Evolutionary conservation across 2,113 vertebrate species (phyloP).

Genomic region (Pelecanoides urinatrix): DNA sequence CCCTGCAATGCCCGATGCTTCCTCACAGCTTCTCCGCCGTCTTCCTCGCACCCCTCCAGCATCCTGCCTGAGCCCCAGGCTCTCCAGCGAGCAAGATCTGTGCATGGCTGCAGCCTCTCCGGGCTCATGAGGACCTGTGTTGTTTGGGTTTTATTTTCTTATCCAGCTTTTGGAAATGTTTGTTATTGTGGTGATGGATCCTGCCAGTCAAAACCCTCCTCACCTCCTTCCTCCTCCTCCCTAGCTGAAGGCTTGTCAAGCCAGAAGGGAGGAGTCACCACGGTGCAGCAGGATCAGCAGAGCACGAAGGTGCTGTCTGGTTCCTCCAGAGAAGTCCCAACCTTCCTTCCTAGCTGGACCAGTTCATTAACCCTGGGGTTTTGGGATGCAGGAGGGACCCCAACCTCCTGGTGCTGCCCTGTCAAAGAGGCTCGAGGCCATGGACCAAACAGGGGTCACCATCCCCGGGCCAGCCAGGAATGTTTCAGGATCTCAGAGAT

Average conservation of each 20-base stretch:
- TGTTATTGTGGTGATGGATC: not conserved
- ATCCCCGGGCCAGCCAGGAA: accelerated
- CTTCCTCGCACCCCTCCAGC: accelerated
- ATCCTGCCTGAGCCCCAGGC: accelerated
- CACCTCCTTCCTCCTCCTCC: not conserved
- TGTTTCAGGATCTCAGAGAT: not conserved
- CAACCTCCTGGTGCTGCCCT: accelerated
- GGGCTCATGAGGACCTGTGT: accelerated
- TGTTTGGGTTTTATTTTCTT: not conserved
- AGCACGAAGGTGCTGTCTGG: accelerated
- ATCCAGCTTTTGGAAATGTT: not conserved
- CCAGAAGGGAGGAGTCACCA: not conserved
- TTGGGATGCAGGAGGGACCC: not conserved
- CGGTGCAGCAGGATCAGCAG: not conserved
- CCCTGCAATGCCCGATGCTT: not conserved
- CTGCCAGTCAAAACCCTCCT: not conserved
- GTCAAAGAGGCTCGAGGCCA: not conserved
- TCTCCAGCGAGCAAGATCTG: no score
- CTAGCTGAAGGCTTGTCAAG: not conserved
- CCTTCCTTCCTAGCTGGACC: not conserved
- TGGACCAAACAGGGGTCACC: not conserved
- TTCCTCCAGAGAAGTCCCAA: not conserved
- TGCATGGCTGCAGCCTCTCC: accelerated
- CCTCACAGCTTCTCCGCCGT: not conserved
- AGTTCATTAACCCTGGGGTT: accelerated